Evolutionary conservation across 2,888 invertebrate genomes (phyloP).

Genomic region (Cotesia congregata): DNA sequence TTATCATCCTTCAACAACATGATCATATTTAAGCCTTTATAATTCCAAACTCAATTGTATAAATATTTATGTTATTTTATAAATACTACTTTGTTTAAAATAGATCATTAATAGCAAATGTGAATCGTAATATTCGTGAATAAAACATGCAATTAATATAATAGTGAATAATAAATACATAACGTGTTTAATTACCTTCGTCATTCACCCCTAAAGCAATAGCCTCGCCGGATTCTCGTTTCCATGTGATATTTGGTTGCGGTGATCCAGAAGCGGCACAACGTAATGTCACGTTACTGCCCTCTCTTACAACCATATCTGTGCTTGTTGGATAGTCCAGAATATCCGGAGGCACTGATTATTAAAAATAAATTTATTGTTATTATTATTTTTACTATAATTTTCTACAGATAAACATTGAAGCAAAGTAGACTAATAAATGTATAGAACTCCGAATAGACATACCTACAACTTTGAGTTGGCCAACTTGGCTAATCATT

Average conservation of each 20-base stretch:
- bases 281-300: constrained; percentile 81
- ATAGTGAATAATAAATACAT: constrained; percentile 1
- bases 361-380: neutral
- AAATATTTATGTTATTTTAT: too few relatives aligned
- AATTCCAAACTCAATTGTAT: too few relatives aligned
- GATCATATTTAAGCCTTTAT: too few relatives aligned
- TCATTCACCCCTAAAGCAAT: constrained; percentile 70
- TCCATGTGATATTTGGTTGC: constrained; percentile 84
- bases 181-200: constrained; percentile 60
- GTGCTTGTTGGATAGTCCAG: constrained; percentile 82
- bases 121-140: too few relatives aligned
- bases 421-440: too few relatives aligned
- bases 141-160: neutral
- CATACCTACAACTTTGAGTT: constrained; percentile 78
- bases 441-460: constrained; percentile 40
- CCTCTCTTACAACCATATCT: constrained; percentile 84
- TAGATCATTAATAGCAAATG: too few relatives aligned
- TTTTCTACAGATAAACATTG: too few relatives aligned
- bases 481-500: constrained; percentile 80
- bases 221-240: constrained; percentile 80
- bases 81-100: too few relatives aligned
- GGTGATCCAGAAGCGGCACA: constrained; percentile 89
- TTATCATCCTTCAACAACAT: too few relatives aligned
- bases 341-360: constrained; percentile 83
- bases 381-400: neutral